These are phyloP conservation scores for Homarus gammarus DNA, from an alignment of 2,888 invertebrate genomes.

Conservation along the genomic window DNA sequence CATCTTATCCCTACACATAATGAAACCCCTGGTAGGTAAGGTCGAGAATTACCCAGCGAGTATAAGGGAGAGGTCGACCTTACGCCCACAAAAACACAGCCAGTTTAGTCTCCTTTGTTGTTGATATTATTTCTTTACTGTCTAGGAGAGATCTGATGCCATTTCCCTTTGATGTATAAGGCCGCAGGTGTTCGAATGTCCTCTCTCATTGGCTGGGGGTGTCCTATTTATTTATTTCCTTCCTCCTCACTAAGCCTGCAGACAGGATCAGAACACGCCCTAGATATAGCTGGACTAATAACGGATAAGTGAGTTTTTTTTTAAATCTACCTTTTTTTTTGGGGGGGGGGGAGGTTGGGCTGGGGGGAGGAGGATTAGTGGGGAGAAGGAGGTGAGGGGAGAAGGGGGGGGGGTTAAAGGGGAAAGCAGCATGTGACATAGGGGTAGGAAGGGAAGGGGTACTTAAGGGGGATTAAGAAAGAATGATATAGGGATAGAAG, in stretches of 20 bases:
- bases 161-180: not conserved
- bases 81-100: not conserved
- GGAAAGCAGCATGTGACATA: too few species aligned
- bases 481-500: not conserved
- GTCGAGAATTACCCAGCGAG: not conserved
- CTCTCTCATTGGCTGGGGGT: not conserved
- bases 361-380: not conserved
- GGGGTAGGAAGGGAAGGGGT: too few species aligned
- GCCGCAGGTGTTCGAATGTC: not conserved
- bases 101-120: slow-evolving; percentile 20
- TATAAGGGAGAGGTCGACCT: not conserved
- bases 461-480: not conserved
- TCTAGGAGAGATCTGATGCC: not conserved
- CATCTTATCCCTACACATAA: not conserved
- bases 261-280: too few species aligned
- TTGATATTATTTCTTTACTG: slow-evolving; percentile 15
- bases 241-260: not conserved
- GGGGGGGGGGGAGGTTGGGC: not conserved
- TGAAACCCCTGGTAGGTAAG: not conserved
- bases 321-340: too few species aligned
- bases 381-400: not conserved
- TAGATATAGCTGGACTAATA: too few species aligned
- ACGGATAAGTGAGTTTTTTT: too few species aligned
- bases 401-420: not conserved
- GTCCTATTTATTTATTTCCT: too few species aligned